Evolutionary conservation across 2,797 vertebrate genomes (phyloP).

Genomic region (Platyrinchus mystaceus): DNA sequence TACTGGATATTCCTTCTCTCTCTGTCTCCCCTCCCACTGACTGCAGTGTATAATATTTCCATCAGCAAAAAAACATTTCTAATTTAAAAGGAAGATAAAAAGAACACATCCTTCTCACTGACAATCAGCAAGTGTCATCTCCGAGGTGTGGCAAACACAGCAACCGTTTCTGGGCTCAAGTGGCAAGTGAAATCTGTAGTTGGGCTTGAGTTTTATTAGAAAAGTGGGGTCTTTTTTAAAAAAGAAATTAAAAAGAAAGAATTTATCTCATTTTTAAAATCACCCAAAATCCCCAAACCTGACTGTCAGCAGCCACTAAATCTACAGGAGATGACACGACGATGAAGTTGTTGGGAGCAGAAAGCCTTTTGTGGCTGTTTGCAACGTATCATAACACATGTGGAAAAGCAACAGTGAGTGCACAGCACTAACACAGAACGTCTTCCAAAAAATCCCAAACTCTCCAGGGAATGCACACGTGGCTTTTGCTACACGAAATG

Average conservation of each 20-base stretch:
- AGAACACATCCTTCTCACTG: not conserved
- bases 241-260: not conserved
- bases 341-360: not conserved
- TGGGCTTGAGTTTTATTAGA: not conserved
- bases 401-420: not conserved
- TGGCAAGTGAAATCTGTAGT: not conserved
- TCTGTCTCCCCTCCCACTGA: not conserved
- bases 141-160: not conserved
- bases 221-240: not conserved
- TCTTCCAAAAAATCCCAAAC: not conserved
- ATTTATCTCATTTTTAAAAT: not conserved
- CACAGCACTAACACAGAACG: not conserved
- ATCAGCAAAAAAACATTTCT: not conserved
- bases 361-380: not conserved
- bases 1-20: not conserved
- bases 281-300: not conserved
- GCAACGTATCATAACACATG: not conserved
- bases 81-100: not conserved
- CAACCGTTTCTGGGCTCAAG: not conserved
- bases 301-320: not conserved
- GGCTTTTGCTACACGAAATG: not conserved
- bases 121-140: not conserved
- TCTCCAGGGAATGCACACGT: fast-evolving
- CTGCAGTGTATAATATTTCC: not conserved
- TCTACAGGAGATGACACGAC: not conserved